Evolutionary conservation across 1,140 invertebrate species (phyloP), one percentile per base, ranked within the genome.

Genomic region (Achroia grisella): DNA sequence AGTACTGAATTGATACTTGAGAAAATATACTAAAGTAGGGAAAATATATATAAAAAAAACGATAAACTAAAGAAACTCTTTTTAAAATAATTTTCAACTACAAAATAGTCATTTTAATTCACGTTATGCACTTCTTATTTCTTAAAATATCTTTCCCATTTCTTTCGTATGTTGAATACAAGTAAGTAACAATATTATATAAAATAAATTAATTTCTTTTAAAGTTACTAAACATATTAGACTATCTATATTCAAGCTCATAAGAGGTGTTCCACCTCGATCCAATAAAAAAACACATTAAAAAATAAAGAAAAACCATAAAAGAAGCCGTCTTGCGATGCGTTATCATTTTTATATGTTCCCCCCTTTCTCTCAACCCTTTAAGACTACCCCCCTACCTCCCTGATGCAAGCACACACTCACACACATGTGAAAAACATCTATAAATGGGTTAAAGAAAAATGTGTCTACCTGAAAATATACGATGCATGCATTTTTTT

Each of bases 321-420:
- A 85, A 85, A 85, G 78, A 77, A 70, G 79, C 79, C 79, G 81
- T 85, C 81, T 85, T 76, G 75, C 81, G 72, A 82, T 85, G 81
- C 78, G 81, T 85, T 82, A 85, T 85, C 81, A 85, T 85, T 85
- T 85, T 85, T 85, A 85, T 85, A 82, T 85, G 78, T 76, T 68
- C 63, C 31, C 63, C 61, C 59, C 66, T 59, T 48, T 52, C 65
- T 52, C 65, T 45, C 33, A 37, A 46, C 23, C 62, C 59, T 71
- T 73, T 45, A 64, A 61, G 44, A 50, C 46, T 34, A 48, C 51
- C 50, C 52, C 54, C 61, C 56, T 50, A 39, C 70, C 58, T 53
- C 61, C 62, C 61, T 54, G 53, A 71, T 72, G 67, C 72, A 81
- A 61, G 61, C 64, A 53, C 68, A 71, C 75, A 61, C 78, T 71